Conservation (phyloP, 2,888 invertebrate genomes). For the Hololepta plana region DNA sequence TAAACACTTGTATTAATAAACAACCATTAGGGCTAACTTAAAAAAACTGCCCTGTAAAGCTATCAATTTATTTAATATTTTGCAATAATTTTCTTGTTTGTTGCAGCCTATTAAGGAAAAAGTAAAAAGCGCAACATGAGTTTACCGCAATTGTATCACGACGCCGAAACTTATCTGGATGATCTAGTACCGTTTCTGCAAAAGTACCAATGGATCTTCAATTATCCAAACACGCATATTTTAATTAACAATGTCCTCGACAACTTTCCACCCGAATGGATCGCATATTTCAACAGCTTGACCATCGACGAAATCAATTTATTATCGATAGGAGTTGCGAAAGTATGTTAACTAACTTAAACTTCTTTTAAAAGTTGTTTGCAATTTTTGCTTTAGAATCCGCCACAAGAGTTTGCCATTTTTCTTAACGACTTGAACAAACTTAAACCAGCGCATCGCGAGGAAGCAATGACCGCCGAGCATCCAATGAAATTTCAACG, state of each 20-base stretch:
- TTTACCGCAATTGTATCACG: constrained; percentile 8
- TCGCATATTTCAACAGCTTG: constrained; percentile 25
- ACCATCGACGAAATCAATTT: constrained; percentile 28
- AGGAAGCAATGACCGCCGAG: constrained; percentile 4
- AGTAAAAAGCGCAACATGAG: no score
- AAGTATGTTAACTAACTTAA: constrained; percentile 11
- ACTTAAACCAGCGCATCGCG: constrained; percentile 16
- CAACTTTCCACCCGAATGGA: constrained; percentile 34
- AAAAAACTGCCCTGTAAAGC: no score
- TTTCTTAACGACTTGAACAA: constrained; percentile 23
- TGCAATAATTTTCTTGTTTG: constrained; percentile 1
- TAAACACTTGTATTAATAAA: no score
- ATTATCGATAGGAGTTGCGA: constrained; percentile 22
- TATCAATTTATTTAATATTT: constrained; percentile 6
- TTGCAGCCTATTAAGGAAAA: neutral
- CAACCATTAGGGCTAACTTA: no score
- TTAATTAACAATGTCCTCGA: constrained; percentile 35
- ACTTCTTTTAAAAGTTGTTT: constrained; percentile 6
- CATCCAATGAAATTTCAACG: constrained; percentile 11
- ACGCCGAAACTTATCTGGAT: constrained; percentile 30
- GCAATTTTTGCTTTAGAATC: constrained; percentile 18
- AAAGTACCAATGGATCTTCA: constrained; percentile 42
- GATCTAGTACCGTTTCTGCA: constrained; percentile 36
- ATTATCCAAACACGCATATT: constrained; percentile 44
- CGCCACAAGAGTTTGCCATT: constrained; percentile 24